phyloP scores from a whole-genome alignment of 2,888 invertebrate genomes.

The Acleris sparsana region DNA sequence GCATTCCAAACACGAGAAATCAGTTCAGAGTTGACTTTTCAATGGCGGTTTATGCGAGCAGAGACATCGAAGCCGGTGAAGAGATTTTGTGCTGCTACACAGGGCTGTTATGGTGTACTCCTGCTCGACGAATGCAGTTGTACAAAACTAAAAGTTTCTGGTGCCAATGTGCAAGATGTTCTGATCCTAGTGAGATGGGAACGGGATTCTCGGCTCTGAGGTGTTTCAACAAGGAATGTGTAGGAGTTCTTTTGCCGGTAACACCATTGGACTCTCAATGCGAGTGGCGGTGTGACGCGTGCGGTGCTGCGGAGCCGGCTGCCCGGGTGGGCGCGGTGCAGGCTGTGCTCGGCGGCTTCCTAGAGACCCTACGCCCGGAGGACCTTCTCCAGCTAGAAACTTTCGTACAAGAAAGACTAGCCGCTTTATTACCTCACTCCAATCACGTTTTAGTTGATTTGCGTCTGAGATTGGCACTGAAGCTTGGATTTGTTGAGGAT shows the following conservation, averaged over 20 bases:
- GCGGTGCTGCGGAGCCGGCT: constrained; percentile 61
- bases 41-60: constrained; percentile 84
- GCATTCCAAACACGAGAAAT: constrained; percentile 87
- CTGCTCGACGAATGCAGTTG: constrained; percentile 84
- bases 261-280: constrained; percentile 72
- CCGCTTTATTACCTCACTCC: constrained; percentile 63
- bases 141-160: constrained; percentile 85
- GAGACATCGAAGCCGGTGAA: constrained; percentile 80
- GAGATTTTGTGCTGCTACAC: constrained; percentile 87
- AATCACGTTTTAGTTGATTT: constrained; percentile 73
- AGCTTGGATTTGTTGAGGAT: constrained; percentile 59
- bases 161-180: constrained; percentile 86
- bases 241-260: constrained; percentile 80
- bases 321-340: constrained; percentile 74
- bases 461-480: constrained; percentile 60
- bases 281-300: constrained; percentile 84
- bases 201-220: constrained; percentile 80
- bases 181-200: constrained; percentile 85
- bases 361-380: constrained; percentile 74
- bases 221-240: constrained; percentile 78
- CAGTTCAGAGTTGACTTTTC: constrained; percentile 79
- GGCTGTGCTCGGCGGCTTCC: constrained; percentile 79
- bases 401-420: constrained; percentile 58
- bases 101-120: constrained; percentile 86
- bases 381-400: constrained; percentile 74